A percentile compares a stretch with the other conserved stretches of the same genome.
Conservation (phyloP, 2,888 invertebrate genomes). For the Agonopterix subpropinquella region DNA sequence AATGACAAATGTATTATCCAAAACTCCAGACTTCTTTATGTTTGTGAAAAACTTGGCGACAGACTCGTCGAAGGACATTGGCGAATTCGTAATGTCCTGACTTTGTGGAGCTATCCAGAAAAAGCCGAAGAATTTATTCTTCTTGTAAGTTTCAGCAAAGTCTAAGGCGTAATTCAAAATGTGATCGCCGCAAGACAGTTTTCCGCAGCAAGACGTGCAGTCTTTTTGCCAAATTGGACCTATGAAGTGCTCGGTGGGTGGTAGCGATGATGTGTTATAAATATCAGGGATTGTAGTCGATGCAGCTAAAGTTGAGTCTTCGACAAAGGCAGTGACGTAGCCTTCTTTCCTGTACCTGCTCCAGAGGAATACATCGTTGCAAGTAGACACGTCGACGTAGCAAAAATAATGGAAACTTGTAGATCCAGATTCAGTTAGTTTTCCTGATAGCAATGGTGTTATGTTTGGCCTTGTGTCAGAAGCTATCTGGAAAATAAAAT, state of each 20-base stretch:
- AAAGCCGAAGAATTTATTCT: background rate
- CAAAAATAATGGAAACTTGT: background rate
- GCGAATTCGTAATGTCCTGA: background rate
- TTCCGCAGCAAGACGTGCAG: background rate
- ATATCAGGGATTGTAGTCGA: background rate
- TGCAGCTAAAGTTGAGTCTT: background rate
- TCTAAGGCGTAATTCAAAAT: background rate
- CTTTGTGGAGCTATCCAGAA: background rate
- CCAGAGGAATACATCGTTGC: background rate
- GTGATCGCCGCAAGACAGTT: background rate
- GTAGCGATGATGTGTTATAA: background rate
- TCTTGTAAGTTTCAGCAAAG: background rate
- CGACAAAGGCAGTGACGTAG: constrained; percentile 1
- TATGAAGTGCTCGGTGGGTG: constrained; percentile 69
- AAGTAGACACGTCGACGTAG: background rate
- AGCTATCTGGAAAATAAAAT: too few relatives aligned
- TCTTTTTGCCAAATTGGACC: constrained; percentile 4
- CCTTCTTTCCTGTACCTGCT: background rate
- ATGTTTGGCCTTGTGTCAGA: too few relatives aligned
- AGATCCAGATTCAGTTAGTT: too few relatives aligned
- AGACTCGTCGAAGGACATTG: background rate
- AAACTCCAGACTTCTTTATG: background rate
- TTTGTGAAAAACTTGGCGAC: background rate
- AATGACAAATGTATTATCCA: background rate
- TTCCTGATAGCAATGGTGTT: too few relatives aligned